Base-by-base conservation (phyloP, 2,888 invertebrate species). In the Drosophila crucigera region DNA sequence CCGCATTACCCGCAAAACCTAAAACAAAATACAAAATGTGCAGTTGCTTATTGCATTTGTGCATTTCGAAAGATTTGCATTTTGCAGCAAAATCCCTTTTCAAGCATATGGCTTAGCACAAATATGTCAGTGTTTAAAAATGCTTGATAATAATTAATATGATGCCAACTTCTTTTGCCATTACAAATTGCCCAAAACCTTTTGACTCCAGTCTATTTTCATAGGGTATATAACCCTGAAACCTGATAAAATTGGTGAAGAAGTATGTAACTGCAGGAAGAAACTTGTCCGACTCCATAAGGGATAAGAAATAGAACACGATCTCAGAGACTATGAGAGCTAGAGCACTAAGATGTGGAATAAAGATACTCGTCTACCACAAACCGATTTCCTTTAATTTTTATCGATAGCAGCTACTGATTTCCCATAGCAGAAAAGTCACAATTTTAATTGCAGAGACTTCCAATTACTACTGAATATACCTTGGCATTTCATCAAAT, bases 11-110 rank as follows among this genome's bases (percentile, higher is more conserved):
- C 71, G 19, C 69, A 70, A 37, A 69, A 31, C 41, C 43, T 14
- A 59, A 43, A 52, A 58, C 50, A 41, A 68, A 69, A 69, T 58
- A 35, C 68, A 33, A 52, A 58, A 58, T 69, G 31, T 62, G 19
- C 56, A 41, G 1, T 41, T 33, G 25, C 37, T 58, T 56, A 28
- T n/a, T 7, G 4, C 37, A 19, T 19, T 25, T n/a, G 28, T 14
- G 1, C 3, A n/a, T n/a, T 11, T 35, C 33, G 9, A 50, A 28
- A 28, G 53, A 54, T 30, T 37, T 7, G n/a, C 31, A 28, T 6
- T n/a, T 31, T 41, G 25, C 39, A 16, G 2, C 52, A 28, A 52
- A 52, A 16, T 37, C n/a, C 30, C 11, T 19, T 37, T 61, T 30
- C 30, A 22, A 16, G 16, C n/a, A 28, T 11, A 33, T 11, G 19